Conservation (phyloP, 2,797 vertebrate species). For the Coluber constrictor region DNA sequence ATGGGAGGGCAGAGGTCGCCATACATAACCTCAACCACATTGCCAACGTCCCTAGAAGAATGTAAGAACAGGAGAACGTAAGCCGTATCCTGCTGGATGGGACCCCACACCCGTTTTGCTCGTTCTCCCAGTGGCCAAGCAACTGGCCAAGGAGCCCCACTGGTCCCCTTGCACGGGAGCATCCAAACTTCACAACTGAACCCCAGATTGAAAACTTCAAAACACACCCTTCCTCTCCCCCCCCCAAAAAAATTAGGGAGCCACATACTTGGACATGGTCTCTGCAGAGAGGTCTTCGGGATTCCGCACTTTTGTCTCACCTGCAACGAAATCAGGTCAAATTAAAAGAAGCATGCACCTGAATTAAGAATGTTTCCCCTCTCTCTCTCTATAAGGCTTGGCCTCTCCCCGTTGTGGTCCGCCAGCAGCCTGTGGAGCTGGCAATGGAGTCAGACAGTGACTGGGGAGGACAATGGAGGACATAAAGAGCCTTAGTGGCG, state of each 20-base stretch:
- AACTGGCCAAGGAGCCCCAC: neutral
- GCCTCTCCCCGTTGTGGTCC: too few species aligned
- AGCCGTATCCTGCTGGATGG: accelerated
- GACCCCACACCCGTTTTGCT: neutral
- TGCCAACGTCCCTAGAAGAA: constrained; percentile 84
- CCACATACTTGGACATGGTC: constrained; percentile 94
- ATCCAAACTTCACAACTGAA: neutral
- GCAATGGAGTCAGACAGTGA: too few species aligned
- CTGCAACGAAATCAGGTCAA: constrained; percentile 65
- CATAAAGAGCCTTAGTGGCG: too few species aligned
- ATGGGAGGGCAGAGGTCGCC: constrained; percentile 91
- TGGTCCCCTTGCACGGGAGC: neutral
- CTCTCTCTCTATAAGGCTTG: too few species aligned
- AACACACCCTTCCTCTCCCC: neutral
- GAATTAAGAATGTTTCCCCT: neutral
- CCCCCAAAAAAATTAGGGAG: neutral
- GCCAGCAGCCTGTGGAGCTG: too few species aligned
- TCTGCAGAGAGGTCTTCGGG: constrained; percentile 94
- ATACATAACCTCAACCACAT: constrained; percentile 90
- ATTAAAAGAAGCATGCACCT: neutral
- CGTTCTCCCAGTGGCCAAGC: neutral
- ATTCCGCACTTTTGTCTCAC: constrained; percentile 92
- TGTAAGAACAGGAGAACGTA: neutral
- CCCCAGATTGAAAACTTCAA: too few species aligned
- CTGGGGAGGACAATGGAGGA: too few species aligned